phyloP scores from a whole-genome alignment of 2,888 invertebrate genomes.

The Artemia sinica region DNA sequence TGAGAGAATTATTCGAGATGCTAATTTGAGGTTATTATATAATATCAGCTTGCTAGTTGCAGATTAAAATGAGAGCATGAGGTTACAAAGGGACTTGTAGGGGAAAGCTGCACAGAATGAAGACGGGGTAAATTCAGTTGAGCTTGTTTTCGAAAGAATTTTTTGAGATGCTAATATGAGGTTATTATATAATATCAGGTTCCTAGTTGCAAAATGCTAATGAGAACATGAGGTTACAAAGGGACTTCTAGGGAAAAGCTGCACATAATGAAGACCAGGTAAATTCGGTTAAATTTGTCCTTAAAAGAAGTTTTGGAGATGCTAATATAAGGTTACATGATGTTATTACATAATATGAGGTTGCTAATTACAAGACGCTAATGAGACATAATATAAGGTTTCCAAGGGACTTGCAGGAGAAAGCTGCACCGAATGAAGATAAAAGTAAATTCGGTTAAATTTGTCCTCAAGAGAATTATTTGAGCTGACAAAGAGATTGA shows the following conservation, averaged over 20 bases:
- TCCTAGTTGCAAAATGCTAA: too few relatives aligned
- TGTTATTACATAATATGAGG: slow-evolving; percentile 32
- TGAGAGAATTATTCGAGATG: neutral
- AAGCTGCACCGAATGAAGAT: slow-evolving; percentile 84
- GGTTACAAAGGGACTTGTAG: slow-evolving; percentile 74
- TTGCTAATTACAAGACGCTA: slow-evolving; percentile 74
- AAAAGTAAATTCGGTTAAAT: slow-evolving; percentile 37
- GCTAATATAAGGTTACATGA: neutral
- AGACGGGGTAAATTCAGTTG: slow-evolving; percentile 64
- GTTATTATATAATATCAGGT: neutral
- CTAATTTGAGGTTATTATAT: neutral
- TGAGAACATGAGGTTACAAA: slow-evolving; percentile 61
- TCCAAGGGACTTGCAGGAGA: slow-evolving; percentile 77
- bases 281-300: slow-evolving; percentile 16
- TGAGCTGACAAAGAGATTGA: neutral
- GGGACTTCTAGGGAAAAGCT: slow-evolving; percentile 77
- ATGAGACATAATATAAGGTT: slow-evolving; percentile 46
- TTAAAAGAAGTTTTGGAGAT: neutral
- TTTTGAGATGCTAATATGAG: neutral
- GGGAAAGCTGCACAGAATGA: slow-evolving; percentile 88
- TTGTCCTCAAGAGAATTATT: neutral
- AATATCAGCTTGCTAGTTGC: too few relatives aligned
- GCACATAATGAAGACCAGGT: slow-evolving; percentile 84
- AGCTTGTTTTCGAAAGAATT: neutral
- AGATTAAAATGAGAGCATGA: slow-evolving; percentile 40